These are phyloP conservation scores for Beris morrisii DNA, from an alignment of 2,888 invertebrate species.

Conservation along the genomic window DNA sequence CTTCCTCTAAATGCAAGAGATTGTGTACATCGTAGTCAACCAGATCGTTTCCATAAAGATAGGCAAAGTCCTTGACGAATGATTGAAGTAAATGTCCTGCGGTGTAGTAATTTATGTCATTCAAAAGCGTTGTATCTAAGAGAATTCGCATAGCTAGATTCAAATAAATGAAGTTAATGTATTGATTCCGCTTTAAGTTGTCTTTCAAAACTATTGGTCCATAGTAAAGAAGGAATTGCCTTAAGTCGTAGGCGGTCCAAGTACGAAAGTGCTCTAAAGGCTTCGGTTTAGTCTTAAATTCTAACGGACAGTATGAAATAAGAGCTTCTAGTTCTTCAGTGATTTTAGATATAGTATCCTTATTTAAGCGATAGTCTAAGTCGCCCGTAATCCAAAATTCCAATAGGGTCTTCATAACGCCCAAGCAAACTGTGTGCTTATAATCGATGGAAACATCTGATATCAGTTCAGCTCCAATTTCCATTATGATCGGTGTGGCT, in stretches of 20 bases:
- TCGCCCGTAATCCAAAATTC: slow-evolving; percentile 35
- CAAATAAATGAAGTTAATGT: slow-evolving; percentile 35
- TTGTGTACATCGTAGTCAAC: slow-evolving; percentile 39
- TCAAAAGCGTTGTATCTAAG: slow-evolving; percentile 12
- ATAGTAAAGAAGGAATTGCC: slow-evolving; percentile 37
- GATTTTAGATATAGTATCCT: slow-evolving; percentile 31
- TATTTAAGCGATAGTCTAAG: slow-evolving; percentile 36
- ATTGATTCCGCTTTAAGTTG: slow-evolving; percentile 27
- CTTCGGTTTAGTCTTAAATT: slow-evolving; percentile 31
- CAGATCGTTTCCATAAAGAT: slow-evolving; percentile 34
- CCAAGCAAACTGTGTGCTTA: slow-evolving; percentile 34
- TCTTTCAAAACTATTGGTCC: slow-evolving; percentile 36
- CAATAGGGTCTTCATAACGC: slow-evolving; percentile 37
- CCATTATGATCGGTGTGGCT: slow-evolving; percentile 28
- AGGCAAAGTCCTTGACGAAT: slow-evolving; percentile 36
- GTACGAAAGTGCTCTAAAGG: slow-evolving; percentile 15
- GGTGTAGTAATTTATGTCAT: slow-evolving; percentile 9
- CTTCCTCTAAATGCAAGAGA: slow-evolving; percentile 36
- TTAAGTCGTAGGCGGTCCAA: slow-evolving; percentile 35
- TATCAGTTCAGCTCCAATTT: slow-evolving; percentile 36
- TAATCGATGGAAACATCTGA: slow-evolving; percentile 38
- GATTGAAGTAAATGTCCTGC: slow-evolving; percentile 31
- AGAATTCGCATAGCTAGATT: slow-evolving; percentile 37
- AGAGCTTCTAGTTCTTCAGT: slow-evolving; percentile 28
- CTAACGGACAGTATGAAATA: slow-evolving; percentile 26